Percentiles rank a stretch among this genome's conserved stretches.
phyloP scores from a whole-genome alignment of 2,113 vertebrate species.

The Sarotherodon lohbergeri region DNA sequence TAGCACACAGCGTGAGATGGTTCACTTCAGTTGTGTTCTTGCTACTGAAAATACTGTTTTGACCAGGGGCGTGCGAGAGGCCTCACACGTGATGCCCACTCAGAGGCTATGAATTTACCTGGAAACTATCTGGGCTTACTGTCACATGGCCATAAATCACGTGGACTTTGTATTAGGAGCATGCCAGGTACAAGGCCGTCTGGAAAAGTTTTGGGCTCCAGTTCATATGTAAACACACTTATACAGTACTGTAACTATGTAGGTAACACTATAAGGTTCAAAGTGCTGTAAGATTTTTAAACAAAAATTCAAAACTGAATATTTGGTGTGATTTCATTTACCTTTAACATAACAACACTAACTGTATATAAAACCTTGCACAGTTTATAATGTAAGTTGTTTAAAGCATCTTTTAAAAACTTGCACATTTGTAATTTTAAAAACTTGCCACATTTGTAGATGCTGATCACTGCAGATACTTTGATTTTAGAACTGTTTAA shows the following conservation, averaged over 20 bases:
- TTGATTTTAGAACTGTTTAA: too few species aligned
- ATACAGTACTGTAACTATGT: neutral
- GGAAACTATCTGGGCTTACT: neutral
- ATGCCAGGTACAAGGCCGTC: neutral
- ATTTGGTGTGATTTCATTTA: rapidly evolving
- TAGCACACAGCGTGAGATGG: neutral
- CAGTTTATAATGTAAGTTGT: neutral
- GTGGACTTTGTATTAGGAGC: neutral
- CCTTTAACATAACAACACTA: neutral
- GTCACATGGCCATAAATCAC: neutral
- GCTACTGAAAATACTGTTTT: neutral
- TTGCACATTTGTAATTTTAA: neutral
- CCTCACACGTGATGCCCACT: neutral
- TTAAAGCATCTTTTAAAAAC: neutral
- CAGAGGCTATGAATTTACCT: neutral
- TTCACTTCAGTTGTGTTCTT: neutral
- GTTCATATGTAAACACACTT: neutral
- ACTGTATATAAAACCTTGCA: neutral
- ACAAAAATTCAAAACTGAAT: neutral
- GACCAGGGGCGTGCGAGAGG: neutral
- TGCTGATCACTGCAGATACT: neutral
- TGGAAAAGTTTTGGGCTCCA: neutral
- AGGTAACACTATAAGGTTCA: neutral
- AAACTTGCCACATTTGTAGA: neutral
- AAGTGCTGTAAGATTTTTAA: neutral